Evolutionary conservation across 2,888 invertebrate genomes (phyloP).

Genomic region (Netelia inedita): DNA sequence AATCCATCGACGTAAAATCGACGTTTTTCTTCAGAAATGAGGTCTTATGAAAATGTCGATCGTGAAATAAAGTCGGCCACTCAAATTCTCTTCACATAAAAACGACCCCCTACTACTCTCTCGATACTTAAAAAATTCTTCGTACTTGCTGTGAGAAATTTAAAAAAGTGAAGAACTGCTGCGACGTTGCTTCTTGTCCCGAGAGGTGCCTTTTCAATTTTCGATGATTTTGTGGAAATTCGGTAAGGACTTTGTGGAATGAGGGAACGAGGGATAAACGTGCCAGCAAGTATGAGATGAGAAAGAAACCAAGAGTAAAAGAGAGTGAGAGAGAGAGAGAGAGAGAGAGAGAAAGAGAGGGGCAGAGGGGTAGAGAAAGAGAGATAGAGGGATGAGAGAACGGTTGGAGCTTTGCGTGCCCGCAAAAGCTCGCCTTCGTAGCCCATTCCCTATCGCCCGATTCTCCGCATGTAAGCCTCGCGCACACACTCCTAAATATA

Average conservation of each 20-base stretch:
- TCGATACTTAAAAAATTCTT: slow-evolving; percentile 59
- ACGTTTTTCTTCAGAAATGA: background rate
- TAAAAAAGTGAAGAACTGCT: slow-evolving; percentile 1
- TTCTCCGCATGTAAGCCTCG: slow-evolving; percentile 61
- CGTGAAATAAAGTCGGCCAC: background rate
- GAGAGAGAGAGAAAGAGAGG: slow-evolving; percentile 23
- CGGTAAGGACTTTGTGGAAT: slow-evolving; percentile 79
- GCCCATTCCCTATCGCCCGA: slow-evolving; percentile 56
- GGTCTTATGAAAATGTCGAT: background rate
- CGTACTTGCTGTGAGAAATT: slow-evolving; percentile 69
- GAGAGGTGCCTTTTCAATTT: slow-evolving; percentile 82
- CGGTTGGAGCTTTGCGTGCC: slow-evolving; percentile 54
- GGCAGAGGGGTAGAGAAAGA: background rate
- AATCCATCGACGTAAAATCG: background rate
- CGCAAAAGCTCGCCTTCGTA: slow-evolving; percentile 65
- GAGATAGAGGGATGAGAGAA: slow-evolving; percentile 25
- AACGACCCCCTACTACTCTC: background rate
- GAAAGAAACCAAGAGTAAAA: slow-evolving; percentile 4
- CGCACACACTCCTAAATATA: slow-evolving; percentile 10
- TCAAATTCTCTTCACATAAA: slow-evolving; percentile 10
- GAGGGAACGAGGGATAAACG: slow-evolving; percentile 31
- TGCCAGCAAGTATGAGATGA: background rate
- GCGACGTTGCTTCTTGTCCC: slow-evolving; percentile 4
- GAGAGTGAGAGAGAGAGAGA: background rate
- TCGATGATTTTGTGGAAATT: slow-evolving; percentile 84